A percentile compares a stretch with the other conserved stretches of the same genome.
These are phyloP conservation scores for Chiroxiphia lanceolata DNA, from an alignment of 2,797 vertebrate species.

Conservation along the genomic window DNA sequence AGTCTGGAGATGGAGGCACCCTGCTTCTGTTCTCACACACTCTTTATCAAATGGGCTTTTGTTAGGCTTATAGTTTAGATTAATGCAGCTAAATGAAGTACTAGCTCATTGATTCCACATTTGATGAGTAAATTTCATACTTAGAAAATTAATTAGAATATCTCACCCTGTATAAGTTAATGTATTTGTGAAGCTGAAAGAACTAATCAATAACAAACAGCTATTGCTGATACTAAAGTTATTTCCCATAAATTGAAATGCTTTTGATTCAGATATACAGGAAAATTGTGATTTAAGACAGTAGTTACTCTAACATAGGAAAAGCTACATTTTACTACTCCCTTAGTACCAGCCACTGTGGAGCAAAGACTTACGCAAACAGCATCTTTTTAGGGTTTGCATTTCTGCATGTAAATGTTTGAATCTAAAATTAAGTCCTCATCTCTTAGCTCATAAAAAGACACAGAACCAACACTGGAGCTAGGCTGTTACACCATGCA, in stretches of 20 bases:
- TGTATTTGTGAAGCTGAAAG: neutral
- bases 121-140: conserved; percentile 11
- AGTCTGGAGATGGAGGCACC: neutral
- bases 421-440: neutral
- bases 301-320: neutral
- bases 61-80: conserved; percentile 13
- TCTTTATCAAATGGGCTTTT: conserved; percentile 20
- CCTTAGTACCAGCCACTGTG: neutral
- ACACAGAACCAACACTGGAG: neutral
- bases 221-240: neutral
- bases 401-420: neutral
- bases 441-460: neutral
- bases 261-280: neutral
- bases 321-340: neutral
- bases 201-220: neutral
- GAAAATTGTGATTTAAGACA: neutral
- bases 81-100: conserved; percentile 14
- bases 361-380: neutral
- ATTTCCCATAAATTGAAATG: neutral
- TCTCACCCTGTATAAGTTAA: neutral
- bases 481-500: neutral
- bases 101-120: neutral
- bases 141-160: neutral
- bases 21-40: conserved; percentile 21
- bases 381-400: neutral